These are phyloP conservation scores for Ceraclea dissimilis DNA, from an alignment of 2,888 invertebrate genomes.

Conservation along the genomic window DNA sequence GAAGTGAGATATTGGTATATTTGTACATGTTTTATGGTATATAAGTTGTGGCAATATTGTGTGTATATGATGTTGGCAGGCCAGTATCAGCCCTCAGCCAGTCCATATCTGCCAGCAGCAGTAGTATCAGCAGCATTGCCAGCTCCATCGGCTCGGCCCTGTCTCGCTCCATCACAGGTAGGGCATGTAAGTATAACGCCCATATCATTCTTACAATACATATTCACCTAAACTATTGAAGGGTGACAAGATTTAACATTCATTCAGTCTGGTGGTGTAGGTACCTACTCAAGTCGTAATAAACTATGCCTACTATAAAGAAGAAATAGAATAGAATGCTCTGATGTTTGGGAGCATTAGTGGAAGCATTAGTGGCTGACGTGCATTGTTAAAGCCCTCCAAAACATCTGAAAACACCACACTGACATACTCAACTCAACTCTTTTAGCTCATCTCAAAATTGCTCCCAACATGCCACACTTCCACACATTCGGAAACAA, in stretches of 20 bases:
- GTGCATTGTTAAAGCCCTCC: no score
- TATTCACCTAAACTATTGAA: neutral
- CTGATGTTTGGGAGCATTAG: no score
- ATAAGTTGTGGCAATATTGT: neutral
- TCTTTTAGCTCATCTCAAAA: no score
- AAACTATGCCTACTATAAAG: no score
- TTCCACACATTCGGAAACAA: no score
- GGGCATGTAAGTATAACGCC: slow-evolving; percentile 49
- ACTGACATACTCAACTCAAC: no score
- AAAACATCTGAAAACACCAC: no score
- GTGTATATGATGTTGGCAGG: slow-evolving; percentile 36
- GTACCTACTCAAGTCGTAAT: neutral
- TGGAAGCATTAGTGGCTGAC: no score
- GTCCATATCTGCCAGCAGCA: slow-evolving; percentile 57
- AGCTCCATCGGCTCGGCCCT: slow-evolving; percentile 51
- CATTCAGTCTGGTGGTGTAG: neutral
- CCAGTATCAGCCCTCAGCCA: slow-evolving; percentile 76
- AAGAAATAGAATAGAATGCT: no score
- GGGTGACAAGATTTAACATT: neutral
- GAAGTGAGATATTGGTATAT: neutral
- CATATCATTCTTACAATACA: neutral
- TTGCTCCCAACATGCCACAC: no score
- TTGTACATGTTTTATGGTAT: neutral
- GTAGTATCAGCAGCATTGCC: slow-evolving; percentile 52
- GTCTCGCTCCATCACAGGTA: slow-evolving; percentile 60